Evolutionary conservation across 2,113 vertebrate genomes (phyloP).

Genomic region (Microcebus ravelobensis): DNA sequence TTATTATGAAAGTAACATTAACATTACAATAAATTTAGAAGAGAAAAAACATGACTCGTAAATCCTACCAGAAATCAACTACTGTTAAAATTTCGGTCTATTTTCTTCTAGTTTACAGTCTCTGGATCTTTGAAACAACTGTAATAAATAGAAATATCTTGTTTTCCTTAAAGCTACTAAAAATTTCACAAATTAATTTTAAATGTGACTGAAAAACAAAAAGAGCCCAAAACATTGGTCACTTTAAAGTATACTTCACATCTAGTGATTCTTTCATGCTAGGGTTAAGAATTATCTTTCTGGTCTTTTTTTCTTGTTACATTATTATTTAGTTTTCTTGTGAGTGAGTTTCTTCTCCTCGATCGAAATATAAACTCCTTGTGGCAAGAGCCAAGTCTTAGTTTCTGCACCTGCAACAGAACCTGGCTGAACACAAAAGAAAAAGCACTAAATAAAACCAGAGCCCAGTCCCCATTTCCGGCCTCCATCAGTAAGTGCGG

Average conservation of each 20-base stretch:
- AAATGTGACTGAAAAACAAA: not conserved
- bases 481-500: not conserved
- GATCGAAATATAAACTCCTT: not conserved
- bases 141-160: not conserved
- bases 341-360: not conserved
- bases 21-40: not conserved
- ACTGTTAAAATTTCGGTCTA: not conserved
- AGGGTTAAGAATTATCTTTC: not conserved
- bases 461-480: accelerated
- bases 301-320: not conserved
- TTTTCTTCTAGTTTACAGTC: not conserved
- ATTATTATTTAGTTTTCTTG: not conserved
- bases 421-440: not conserved
- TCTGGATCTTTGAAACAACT: not conserved
- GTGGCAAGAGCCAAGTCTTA: not conserved
- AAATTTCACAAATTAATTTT: conserved; percentile 23
- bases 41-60: not conserved
- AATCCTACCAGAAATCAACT: not conserved
- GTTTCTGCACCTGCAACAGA: not conserved
- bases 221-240: not conserved
- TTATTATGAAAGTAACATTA: not conserved
- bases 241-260: not conserved
- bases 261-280: not conserved
- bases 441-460: not conserved
- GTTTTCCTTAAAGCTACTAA: not conserved